Percentiles rank a stretch among this genome's conserved stretches.
Conservation (phyloP, 2,888 invertebrate genomes). For the Eupithecia exiguata region DNA sequence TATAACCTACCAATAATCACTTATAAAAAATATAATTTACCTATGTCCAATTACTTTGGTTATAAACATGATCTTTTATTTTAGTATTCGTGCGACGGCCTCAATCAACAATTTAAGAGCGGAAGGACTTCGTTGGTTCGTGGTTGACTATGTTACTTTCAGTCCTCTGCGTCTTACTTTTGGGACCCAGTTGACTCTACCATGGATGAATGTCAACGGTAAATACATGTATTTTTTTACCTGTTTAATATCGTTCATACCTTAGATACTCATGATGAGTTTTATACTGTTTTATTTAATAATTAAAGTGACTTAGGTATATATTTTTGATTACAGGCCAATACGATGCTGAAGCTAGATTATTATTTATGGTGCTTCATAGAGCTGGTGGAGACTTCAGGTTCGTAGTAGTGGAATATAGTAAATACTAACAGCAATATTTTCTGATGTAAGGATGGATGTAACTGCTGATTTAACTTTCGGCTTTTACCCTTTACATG, state of each 20-base stretch:
- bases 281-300: neutral
- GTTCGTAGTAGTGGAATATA: slow-evolving; percentile 42
- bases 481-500: too few species aligned
- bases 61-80: neutral
- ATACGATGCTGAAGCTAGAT: slow-evolving; percentile 57
- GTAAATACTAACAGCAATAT: neutral
- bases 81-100: slow-evolving; percentile 48
- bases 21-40: neutral
- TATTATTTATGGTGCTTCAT: slow-evolving; percentile 53
- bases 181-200: slow-evolving; percentile 54
- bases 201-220: slow-evolving; percentile 58
- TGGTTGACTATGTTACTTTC: slow-evolving; percentile 57
- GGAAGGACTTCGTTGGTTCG: slow-evolving; percentile 62
- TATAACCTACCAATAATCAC: neutral
- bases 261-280: neutral
- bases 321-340: slow-evolving; percentile 48
- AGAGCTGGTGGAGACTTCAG: slow-evolving; percentile 60
- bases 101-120: slow-evolving; percentile 48
- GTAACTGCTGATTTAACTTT: too few species aligned
- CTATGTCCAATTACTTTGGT: neutral
- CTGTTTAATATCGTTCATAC: too few species aligned
- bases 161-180: slow-evolving; percentile 55
- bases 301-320: neutral
- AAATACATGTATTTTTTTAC: slow-evolving; percentile 25
- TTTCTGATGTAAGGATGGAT: neutral